These are phyloP conservation scores for Lasioglossum malachurum DNA, from an alignment of 2,888 invertebrate species.

Conservation along the genomic window DNA sequence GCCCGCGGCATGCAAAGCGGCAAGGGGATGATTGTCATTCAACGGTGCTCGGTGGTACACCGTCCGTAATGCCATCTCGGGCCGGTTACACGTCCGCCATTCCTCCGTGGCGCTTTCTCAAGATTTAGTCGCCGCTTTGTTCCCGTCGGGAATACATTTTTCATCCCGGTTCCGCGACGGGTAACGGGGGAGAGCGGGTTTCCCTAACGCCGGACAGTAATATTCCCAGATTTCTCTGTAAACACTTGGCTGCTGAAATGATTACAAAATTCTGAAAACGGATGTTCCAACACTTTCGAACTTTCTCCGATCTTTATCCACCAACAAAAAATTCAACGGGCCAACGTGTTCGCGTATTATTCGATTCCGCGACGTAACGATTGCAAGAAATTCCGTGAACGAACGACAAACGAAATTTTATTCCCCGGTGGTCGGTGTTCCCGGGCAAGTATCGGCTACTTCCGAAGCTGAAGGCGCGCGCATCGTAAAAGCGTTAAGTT, in stretches of 20 bases:
- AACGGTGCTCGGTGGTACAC: slow-evolving; percentile 34
- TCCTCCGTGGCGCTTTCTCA: slow-evolving; percentile 34
- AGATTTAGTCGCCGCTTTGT: slow-evolving; percentile 62
- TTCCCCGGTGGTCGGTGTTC: neutral
- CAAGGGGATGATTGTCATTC: slow-evolving; percentile 63
- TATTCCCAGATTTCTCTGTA: too few species aligned
- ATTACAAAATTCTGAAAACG: neutral
- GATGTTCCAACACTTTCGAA: neutral
- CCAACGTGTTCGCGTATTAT: neutral
- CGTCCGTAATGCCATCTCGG: slow-evolving; percentile 50
- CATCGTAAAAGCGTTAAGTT: slow-evolving; percentile 37
- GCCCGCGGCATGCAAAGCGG: slow-evolving; percentile 67
- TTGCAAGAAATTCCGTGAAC: slow-evolving; percentile 18
- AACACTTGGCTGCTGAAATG: too few species aligned
- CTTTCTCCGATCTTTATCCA: neutral
- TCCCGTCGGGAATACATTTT: slow-evolving; percentile 39
- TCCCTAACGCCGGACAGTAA: too few species aligned
- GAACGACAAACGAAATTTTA: slow-evolving; percentile 34
- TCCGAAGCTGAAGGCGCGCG: slow-evolving; percentile 22
- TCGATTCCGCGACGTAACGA: slow-evolving; percentile 19
- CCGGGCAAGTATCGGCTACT: slow-evolving; percentile 1
- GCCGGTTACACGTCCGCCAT: slow-evolving; percentile 32
- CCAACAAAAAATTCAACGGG: neutral
- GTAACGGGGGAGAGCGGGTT: neutral
- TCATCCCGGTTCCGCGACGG: neutral